phyloP scores from a whole-genome alignment of 37 sponge, comb jelly and placozoan genomes.

The Corticium candelabrum region DNA sequence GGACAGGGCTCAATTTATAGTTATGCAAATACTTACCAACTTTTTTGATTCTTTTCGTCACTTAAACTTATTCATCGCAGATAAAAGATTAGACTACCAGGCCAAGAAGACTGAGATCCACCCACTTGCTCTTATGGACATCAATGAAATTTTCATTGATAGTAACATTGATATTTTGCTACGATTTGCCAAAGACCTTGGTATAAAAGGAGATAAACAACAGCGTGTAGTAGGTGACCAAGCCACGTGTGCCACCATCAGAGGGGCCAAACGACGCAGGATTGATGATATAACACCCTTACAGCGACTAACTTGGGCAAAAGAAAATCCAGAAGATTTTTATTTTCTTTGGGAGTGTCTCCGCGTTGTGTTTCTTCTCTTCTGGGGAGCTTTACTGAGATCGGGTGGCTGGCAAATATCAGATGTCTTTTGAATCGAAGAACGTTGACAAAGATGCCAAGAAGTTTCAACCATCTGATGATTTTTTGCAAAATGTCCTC shows the following conservation, averaged over 20 bases:
- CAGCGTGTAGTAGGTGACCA: constrained; percentile 24
- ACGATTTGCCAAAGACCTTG: background rate
- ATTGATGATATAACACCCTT: constrained; percentile 3
- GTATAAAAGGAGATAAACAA: background rate
- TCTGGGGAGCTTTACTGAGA: constrained; percentile 27
- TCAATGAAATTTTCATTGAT: constrained; percentile 18
- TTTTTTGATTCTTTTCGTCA: background rate
- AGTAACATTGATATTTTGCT: constrained; percentile 23
- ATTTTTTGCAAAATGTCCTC: constrained; percentile 13
- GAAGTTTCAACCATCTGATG: constrained; percentile 17
- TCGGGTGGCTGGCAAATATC: too few species aligned
- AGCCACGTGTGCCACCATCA: constrained; percentile 1
- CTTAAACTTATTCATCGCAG: background rate
- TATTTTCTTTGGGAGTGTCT: constrained; percentile 18
- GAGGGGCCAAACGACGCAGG: constrained; percentile 5
- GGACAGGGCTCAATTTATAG: background rate
- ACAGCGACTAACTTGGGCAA: constrained; percentile 10
- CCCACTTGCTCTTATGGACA: constrained; percentile 26
- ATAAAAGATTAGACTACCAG: background rate
- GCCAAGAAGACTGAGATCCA: background rate
- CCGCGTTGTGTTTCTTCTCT: constrained; percentile 2
- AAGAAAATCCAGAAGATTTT: constrained; percentile 25
- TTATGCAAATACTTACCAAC: background rate
- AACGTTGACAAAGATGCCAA: constrained; percentile 14
- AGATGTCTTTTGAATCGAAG: too few species aligned